Conservation (phyloP, 2,113 vertebrate genomes). For the Psilopsiagon aymara region DNA sequence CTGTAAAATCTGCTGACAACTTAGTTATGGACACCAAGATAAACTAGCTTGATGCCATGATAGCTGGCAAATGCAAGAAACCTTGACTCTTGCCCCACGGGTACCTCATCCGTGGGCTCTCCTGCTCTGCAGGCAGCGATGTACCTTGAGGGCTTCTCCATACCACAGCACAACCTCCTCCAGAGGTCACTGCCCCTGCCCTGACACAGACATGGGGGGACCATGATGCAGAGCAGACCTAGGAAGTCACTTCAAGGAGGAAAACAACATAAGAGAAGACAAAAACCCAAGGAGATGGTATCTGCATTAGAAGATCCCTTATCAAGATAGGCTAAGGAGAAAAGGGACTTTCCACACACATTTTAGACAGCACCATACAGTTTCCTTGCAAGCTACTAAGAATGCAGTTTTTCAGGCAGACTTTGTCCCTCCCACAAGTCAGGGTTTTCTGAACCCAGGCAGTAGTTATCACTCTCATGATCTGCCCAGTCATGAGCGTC, state of each 20-base stretch:
- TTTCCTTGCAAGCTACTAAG: background rate
- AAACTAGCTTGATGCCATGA: background rate
- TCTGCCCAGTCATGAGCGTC: constrained; percentile 37
- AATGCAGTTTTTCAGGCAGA: constrained; percentile 34
- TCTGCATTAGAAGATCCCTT: background rate
- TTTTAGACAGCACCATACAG: background rate
- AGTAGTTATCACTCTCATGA: background rate
- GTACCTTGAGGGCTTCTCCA: accelerated
- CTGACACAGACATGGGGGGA: background rate
- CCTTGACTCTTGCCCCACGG: background rate
- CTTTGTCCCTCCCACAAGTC: constrained; percentile 44
- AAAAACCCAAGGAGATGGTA: background rate
- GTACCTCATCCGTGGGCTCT: background rate
- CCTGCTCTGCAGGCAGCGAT: background rate
- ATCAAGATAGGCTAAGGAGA: background rate
- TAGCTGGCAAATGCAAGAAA: background rate
- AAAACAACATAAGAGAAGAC: background rate
- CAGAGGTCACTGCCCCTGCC: background rate
- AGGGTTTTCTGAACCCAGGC: background rate
- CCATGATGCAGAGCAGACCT: background rate
- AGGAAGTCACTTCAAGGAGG: background rate
- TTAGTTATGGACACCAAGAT: background rate
- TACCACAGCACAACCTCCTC: background rate
- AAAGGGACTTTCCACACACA: background rate
- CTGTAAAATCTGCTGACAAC: constrained; percentile 10